These are phyloP conservation scores for Coelopa pilipes DNA, from an alignment of 2,888 invertebrate genomes.

Conservation along the genomic window DNA sequence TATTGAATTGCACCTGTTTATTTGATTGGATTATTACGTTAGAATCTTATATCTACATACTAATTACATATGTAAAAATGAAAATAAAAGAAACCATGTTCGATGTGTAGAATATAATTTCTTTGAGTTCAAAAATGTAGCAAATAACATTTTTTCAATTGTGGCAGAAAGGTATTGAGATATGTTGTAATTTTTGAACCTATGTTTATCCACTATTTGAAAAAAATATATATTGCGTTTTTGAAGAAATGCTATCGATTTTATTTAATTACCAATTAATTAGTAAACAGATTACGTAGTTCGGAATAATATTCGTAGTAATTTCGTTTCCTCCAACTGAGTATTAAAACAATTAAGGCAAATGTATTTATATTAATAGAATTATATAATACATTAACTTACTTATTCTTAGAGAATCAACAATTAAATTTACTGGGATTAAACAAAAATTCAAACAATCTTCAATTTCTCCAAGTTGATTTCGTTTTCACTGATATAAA, in stretches of 20 bases:
- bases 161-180: too few relatives aligned
- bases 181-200: too few relatives aligned
- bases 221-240: not conserved
- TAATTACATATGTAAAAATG: not conserved
- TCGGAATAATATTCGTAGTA: not conserved
- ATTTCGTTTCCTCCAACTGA: not conserved
- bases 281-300: not conserved
- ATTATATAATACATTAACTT: not conserved
- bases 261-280: constrained; percentile 17
- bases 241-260: constrained; percentile 9
- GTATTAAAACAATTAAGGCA: too few relatives aligned
- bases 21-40: not conserved
- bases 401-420: not conserved
- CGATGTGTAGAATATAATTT: not conserved
- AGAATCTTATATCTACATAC: constrained; percentile 3
- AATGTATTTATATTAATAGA: not conserved
- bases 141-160: too few relatives aligned
- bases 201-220: too few relatives aligned
- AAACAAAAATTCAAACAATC: too few relatives aligned
- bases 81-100: not conserved
- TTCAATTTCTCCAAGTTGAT: too few relatives aligned
- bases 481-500: too few relatives aligned
- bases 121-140: not conserved
- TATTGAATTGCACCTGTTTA: not conserved
- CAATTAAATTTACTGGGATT: not conserved